phyloP scores from a whole-genome alignment of 2,888 invertebrate genomes.

The Macaria notata region DNA sequence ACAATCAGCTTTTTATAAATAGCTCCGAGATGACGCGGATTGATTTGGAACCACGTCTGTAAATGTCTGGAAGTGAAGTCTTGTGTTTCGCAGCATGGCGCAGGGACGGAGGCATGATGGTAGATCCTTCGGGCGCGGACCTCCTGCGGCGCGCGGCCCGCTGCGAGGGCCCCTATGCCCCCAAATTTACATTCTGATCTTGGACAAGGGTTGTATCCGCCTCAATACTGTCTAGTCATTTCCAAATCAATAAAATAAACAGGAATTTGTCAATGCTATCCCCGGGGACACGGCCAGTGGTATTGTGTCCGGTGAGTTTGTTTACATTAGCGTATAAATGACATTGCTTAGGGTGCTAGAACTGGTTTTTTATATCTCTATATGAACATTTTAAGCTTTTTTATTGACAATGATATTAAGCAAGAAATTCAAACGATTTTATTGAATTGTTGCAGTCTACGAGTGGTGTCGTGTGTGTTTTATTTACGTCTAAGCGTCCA shows the following conservation, averaged over 20 bases:
- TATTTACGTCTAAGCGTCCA: slow-evolving; percentile 4
- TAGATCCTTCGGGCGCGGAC: slow-evolving; percentile 43
- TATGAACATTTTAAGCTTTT: slow-evolving; percentile 11
- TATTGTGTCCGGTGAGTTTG: slow-evolving; percentile 47
- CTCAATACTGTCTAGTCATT: slow-evolving; percentile 56
- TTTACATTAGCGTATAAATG: slow-evolving; percentile 47
- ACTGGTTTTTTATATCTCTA: slow-evolving; percentile 35
- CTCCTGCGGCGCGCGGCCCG: slow-evolving; percentile 61
- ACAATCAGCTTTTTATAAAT: slow-evolving; percentile 50
- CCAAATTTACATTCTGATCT: slow-evolving; percentile 70
- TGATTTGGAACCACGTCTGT: slow-evolving; percentile 61
- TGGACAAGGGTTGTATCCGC: slow-evolving; percentile 50
- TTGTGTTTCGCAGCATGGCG: slow-evolving; percentile 78
- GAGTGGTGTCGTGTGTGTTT: no score
- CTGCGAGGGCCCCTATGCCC: slow-evolving; percentile 54
- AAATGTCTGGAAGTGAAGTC: slow-evolving; percentile 71
- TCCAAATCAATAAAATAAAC: slow-evolving; percentile 58
- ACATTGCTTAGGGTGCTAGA: slow-evolving; percentile 32
- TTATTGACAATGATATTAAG: slow-evolving; percentile 9
- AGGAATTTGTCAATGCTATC: slow-evolving; percentile 53
- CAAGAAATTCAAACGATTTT: no score
- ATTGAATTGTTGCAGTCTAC: no score
- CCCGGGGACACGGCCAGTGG: slow-evolving; percentile 39
- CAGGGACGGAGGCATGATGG: slow-evolving; percentile 64
- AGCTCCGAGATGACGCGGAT: slow-evolving; percentile 60